These are phyloP conservation scores for Miniopterus natalensis DNA, from an alignment of 2,113 vertebrate genomes.

Conservation along the genomic window DNA sequence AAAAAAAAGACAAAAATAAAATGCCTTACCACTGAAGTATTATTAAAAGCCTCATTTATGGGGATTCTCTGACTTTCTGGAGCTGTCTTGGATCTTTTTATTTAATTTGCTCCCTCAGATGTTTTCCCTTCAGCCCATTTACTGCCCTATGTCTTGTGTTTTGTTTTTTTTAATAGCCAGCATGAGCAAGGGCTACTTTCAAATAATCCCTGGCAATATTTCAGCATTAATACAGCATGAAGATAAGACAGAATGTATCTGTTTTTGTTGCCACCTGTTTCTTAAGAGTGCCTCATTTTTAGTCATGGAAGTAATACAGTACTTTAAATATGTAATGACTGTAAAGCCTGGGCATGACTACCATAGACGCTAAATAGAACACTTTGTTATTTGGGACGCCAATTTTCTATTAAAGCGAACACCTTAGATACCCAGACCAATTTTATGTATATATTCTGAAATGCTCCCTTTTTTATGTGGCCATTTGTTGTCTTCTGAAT, in stretches of 20 bases:
- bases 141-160: not conserved
- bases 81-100: not conserved
- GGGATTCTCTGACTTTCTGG: not conserved
- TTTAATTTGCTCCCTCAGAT: not conserved
- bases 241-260: not conserved
- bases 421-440: not conserved
- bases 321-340: not conserved
- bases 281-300: constrained; percentile 65
- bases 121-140: not conserved
- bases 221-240: not conserved
- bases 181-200: constrained; percentile 60
- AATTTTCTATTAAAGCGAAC: constrained; percentile 56
- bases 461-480: constrained; percentile 72
- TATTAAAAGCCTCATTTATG: not conserved
- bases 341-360: not conserved
- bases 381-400: not conserved
- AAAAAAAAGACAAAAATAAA: not conserved
- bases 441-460: constrained; percentile 49
- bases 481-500: constrained; percentile 73
- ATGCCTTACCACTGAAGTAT: not conserved
- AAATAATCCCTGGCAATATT: not conserved
- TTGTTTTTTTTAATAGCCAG: not conserved
- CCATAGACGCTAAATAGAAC: constrained; percentile 7
- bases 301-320: constrained; percentile 13
- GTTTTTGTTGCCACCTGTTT: constrained; percentile 37